phyloP scores from a whole-genome alignment of 2,797 vertebrate genomes.

The Propithecus deckenii region DNA sequence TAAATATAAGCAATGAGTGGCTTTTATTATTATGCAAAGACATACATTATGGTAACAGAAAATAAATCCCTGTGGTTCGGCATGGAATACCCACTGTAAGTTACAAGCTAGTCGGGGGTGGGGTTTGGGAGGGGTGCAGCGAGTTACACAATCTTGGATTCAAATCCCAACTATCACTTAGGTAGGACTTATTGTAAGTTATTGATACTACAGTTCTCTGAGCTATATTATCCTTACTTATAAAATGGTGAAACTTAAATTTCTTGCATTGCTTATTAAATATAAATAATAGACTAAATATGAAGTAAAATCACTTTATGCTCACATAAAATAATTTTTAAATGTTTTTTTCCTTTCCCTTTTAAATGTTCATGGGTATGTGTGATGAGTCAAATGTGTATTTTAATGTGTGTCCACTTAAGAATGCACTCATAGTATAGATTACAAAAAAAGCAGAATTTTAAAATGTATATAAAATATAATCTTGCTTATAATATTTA shows the following conservation, averaged over 20 bases:
- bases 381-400: background rate
- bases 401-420: background rate
- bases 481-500: background rate
- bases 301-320: background rate
- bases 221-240: background rate
- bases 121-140: accelerated
- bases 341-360: background rate
- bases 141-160: background rate
- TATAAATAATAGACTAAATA: background rate
- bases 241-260: background rate
- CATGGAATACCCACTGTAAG: background rate
- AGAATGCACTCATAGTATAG: background rate
- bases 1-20: background rate
- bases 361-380: background rate
- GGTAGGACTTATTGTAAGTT: background rate
- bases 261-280: background rate
- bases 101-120: background rate
- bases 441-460: background rate
- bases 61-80: background rate
- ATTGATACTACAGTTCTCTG: background rate
- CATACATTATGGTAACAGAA: background rate
- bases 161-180: background rate
- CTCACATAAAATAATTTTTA: background rate
- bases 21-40: background rate
- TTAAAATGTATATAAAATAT: background rate